phyloP scores from a whole-genome alignment of 2,113 vertebrate genomes.

The Xiphophorus maculatus region DNA sequence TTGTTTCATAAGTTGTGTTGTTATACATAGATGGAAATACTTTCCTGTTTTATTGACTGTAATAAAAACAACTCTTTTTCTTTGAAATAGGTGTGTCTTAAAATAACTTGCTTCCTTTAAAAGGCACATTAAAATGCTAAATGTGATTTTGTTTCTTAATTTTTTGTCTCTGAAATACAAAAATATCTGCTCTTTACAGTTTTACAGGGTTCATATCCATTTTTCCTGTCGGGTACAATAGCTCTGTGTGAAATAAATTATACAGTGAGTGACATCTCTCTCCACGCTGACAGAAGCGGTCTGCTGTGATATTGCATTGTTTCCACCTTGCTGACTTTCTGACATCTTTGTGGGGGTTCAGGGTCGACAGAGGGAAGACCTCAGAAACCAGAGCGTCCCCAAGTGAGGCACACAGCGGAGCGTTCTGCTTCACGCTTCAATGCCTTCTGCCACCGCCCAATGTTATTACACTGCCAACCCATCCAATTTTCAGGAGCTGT shows the following conservation, averaged over 20 bases:
- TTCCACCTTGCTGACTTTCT: constrained; percentile 74
- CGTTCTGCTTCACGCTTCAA: constrained; percentile 65
- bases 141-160: neutral
- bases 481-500: constrained; percentile 66
- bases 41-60: neutral
- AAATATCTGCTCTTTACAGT: constrained; percentile 37
- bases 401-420: constrained; percentile 30
- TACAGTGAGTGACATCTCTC: constrained; percentile 65
- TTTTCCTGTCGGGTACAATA: constrained; percentile 41
- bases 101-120: neutral
- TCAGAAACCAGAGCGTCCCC: constrained; percentile 50
- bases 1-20: neutral
- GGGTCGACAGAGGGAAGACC: constrained; percentile 42
- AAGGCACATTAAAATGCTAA: neutral
- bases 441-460: constrained; percentile 59
- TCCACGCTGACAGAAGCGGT: constrained; percentile 48
- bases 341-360: constrained; percentile 61
- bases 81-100: neutral
- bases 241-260: constrained; percentile 66
- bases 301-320: constrained; percentile 66
- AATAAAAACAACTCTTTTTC: too few species aligned
- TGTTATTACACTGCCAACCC: constrained; percentile 72
- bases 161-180: constrained; percentile 41
- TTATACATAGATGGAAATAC: neutral
- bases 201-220: constrained; percentile 45